Percentiles rank a stretch among this genome's conserved stretches.
Conservation (phyloP, 2,113 vertebrate species). For the Camelus dromedarius region DNA sequence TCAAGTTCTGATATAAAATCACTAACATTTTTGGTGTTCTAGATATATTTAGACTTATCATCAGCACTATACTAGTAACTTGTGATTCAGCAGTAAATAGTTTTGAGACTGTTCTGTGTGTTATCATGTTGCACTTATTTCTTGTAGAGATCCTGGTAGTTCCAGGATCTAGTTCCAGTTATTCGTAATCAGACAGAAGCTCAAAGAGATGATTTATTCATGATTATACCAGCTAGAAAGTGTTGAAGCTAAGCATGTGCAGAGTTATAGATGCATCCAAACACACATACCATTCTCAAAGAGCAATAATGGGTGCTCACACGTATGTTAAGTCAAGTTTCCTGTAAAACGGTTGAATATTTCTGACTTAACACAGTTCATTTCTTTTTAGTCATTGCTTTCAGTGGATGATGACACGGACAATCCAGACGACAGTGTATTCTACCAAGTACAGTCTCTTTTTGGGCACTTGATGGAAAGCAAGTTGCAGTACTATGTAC, state of each 20-base stretch:
- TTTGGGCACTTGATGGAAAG: slow-evolving; percentile 99
- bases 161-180: not conserved
- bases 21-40: not conserved
- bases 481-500: slow-evolving; percentile 99
- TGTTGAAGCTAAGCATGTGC: not conserved
- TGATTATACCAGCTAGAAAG: not conserved
- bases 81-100: not conserved
- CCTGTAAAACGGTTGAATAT: not conserved
- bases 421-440: slow-evolving; percentile 98
- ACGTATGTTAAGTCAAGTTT: fast-evolving
- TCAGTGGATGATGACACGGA: slow-evolving; percentile 98
- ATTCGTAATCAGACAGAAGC: not conserved
- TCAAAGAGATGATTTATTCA: not conserved
- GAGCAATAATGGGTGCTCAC: not conserved
- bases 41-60: not conserved
- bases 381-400: slow-evolving; percentile 91
- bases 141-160: not conserved
- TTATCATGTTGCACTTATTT: not conserved
- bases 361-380: not conserved
- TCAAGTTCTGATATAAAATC: slow-evolving; percentile 12
- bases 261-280: not conserved
- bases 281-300: not conserved
- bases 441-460: slow-evolving; percentile 98
- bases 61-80: not conserved
- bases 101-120: not conserved